These are phyloP conservation scores for Xenopus borealis DNA, from an alignment of 2,113 vertebrate species.

Conservation along the genomic window DNA sequence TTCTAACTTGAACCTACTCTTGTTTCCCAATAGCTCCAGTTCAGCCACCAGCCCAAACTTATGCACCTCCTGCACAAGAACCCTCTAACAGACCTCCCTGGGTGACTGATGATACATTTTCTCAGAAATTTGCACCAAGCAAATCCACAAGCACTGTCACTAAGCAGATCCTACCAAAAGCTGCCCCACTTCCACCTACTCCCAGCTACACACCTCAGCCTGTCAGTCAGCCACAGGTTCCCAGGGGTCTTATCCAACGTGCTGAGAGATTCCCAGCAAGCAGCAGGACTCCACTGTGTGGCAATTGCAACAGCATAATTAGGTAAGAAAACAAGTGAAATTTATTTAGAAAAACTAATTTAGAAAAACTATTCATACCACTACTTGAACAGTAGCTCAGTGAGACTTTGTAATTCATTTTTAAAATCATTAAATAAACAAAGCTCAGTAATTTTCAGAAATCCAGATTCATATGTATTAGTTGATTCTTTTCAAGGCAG, in stretches of 20 bases:
- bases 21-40: slow-evolving; percentile 4
- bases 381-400: too few relatives aligned
- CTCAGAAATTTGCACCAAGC: slow-evolving; percentile 87
- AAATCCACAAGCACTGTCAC: slow-evolving; percentile 78
- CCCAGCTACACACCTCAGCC: slow-evolving; percentile 59
- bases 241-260: slow-evolving; percentile 84
- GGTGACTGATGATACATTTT: slow-evolving; percentile 87
- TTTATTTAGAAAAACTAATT: too few relatives aligned
- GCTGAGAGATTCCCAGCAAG: slow-evolving; percentile 91
- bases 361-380: too few relatives aligned
- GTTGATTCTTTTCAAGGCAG: too few relatives aligned
- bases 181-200: slow-evolving; percentile 69
- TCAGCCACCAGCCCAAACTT: slow-evolving; percentile 52
- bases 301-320: slow-evolving; percentile 87
- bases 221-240: slow-evolving; percentile 59
- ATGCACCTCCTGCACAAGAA: slow-evolving; percentile 55
- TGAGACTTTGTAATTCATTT: too few relatives aligned
- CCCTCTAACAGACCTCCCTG: slow-evolving; percentile 83
- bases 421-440: too few relatives aligned
- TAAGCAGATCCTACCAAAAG: slow-evolving; percentile 74
- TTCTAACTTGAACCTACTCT: background rate
- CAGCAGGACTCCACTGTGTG: slow-evolving; percentile 87
- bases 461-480: too few relatives aligned
- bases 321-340: slow-evolving; percentile 64
- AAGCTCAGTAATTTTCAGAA: too few relatives aligned